Percentiles rank a stretch among this genome's conserved stretches.
These are phyloP conservation scores for Habrosyne pyritoides DNA, from an alignment of 2,888 invertebrate genomes.

Conservation along the genomic window DNA sequence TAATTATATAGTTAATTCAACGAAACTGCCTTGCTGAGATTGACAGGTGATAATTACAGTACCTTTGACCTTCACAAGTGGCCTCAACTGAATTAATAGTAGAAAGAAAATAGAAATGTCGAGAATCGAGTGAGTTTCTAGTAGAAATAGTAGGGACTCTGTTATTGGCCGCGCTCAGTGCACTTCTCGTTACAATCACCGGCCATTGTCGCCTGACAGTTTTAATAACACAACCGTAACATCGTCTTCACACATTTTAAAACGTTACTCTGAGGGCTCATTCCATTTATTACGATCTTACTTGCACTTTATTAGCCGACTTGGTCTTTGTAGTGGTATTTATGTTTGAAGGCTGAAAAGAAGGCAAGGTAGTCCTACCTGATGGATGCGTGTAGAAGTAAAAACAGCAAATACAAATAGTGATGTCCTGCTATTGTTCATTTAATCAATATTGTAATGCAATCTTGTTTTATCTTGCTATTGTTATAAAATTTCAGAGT, in stretches of 20 bases:
- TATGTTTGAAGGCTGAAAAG: too few species aligned
- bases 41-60: too few species aligned
- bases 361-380: too few species aligned
- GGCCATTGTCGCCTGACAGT: constrained; percentile 40
- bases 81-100: too few species aligned
- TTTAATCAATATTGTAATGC: too few species aligned
- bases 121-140: constrained; percentile 14
- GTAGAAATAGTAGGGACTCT: constrained; percentile 18
- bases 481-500: too few species aligned
- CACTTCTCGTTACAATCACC: constrained; percentile 44
- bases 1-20: too few species aligned
- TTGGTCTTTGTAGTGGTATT: background rate
- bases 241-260: constrained; percentile 7
- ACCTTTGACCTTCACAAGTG: too few species aligned
- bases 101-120: too few species aligned
- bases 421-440: background rate
- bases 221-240: constrained; percentile 39
- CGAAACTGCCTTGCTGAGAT: too few species aligned
- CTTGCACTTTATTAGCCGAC: background rate
- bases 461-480: too few species aligned
- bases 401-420: constrained; percentile 1
- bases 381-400: background rate
- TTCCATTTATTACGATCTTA: background rate
- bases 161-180: constrained; percentile 32
- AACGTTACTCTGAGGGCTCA: background rate